phyloP scores from a whole-genome alignment of 1,140 invertebrate species.

The Anthonomus grandis region DNA sequence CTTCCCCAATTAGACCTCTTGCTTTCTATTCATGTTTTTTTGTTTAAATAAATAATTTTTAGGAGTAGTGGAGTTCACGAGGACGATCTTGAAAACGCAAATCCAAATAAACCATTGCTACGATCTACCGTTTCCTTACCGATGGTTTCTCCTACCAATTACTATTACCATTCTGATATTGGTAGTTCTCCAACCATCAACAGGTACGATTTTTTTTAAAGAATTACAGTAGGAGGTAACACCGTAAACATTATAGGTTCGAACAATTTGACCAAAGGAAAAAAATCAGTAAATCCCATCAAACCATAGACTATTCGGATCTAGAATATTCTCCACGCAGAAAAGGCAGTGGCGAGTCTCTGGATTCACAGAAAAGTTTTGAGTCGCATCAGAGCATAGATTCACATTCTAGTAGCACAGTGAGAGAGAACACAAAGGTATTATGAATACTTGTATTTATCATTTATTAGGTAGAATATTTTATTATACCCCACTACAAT shows the following conservation, averaged over 20 bases:
- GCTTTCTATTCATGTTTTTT: too few species aligned
- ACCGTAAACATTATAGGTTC: constrained; percentile 45
- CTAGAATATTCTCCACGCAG: constrained; percentile 41
- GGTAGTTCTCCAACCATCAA: constrained; percentile 8
- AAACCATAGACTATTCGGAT: constrained; percentile 50
- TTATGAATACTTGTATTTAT: too few species aligned
- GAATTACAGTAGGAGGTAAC: constrained; percentile 8
- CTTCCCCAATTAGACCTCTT: too few species aligned
- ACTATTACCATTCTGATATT: constrained; percentile 19
- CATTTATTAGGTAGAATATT: too few species aligned
- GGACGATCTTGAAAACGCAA: constrained; percentile 53
- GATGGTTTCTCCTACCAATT: constrained; percentile 28
- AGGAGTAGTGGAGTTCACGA: constrained; percentile 60
- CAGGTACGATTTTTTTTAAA: constrained; percentile 16
- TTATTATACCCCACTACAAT: too few species aligned
- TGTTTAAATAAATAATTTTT: too few species aligned
- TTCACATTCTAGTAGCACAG: constrained; percentile 32
- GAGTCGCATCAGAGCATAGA: constrained; percentile 40
- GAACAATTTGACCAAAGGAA: constrained; percentile 55
- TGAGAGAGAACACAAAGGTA: constrained; percentile 18
- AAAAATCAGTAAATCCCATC: constrained; percentile 55
- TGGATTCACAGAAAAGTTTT: constrained; percentile 50
- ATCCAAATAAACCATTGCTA: constrained; percentile 28
- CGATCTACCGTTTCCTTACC: constrained; percentile 42
- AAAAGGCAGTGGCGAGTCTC: constrained; percentile 57